Conservation (phyloP, 2,113 vertebrate species). For the Rousettus leschenaultii region DNA sequence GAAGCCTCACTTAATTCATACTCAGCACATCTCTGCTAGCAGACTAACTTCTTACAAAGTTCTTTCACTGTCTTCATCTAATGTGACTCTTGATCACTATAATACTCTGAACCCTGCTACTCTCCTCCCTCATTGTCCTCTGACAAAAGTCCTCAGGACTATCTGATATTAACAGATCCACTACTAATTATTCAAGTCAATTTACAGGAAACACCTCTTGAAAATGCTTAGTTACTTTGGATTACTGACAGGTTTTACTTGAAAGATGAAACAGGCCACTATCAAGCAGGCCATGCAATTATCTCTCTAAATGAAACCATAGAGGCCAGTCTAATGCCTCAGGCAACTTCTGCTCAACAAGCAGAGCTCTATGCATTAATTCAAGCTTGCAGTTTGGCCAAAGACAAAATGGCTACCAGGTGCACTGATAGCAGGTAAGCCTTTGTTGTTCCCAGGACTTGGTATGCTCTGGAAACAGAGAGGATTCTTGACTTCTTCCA, state of each 20-base stretch:
- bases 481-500: neutral
- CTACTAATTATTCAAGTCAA: neutral
- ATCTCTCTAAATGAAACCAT: neutral
- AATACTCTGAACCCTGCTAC: neutral
- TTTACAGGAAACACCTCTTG: neutral
- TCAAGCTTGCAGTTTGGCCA: neutral
- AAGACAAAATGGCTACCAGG: neutral
- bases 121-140: neutral
- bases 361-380: neutral
- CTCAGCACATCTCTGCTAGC: neutral
- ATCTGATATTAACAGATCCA: neutral
- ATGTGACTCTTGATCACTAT: neutral
- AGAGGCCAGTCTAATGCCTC: neutral
- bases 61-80: neutral
- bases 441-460: neutral
- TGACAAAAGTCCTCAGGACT: neutral
- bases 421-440: neutral
- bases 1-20: neutral
- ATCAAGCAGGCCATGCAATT: neutral
- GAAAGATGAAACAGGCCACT: neutral
- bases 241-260: neutral
- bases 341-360: neutral
- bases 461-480: neutral
- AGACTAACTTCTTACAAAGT: neutral
- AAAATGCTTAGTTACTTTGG: neutral